A percentile compares a stretch with the other conserved stretches of the same genome.
phyloP scores from a whole-genome alignment of 2,888 invertebrate genomes.

The Zhuqinia jingwanae region DNA sequence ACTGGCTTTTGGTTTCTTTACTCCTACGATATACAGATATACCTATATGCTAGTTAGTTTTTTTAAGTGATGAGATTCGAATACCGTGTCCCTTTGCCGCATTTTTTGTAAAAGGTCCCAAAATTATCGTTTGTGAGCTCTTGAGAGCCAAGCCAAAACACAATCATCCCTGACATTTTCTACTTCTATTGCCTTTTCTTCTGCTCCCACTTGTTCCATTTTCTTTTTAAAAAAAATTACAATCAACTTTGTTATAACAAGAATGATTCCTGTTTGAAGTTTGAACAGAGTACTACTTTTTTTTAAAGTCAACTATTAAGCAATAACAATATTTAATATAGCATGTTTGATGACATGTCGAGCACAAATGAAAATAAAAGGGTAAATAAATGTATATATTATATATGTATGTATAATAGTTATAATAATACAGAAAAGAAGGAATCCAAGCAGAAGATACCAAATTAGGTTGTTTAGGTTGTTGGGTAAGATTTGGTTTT shows the following conservation, averaged over 20 bases:
- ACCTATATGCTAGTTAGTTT: too few relatives aligned
- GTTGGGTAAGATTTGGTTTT: background rate
- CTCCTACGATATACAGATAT: background rate
- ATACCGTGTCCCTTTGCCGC: background rate
- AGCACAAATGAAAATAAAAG: background rate
- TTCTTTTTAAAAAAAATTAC: conserved; percentile 46
- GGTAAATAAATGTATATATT: conserved; percentile 5
- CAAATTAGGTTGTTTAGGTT: too few relatives aligned
- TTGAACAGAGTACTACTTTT: background rate
- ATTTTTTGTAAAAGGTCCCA: too few relatives aligned
- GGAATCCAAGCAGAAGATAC: too few relatives aligned
- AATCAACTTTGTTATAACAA: conserved; percentile 11
- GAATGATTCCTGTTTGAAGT: too few relatives aligned
- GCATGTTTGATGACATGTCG: background rate
- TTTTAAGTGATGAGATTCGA: background rate
- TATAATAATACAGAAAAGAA: too few relatives aligned
- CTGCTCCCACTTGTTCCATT: conserved; percentile 50
- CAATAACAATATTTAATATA: too few relatives aligned
- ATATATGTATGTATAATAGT: background rate
- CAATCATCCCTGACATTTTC: conserved; percentile 28
- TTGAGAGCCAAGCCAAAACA: background rate
- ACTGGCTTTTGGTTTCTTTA: background rate
- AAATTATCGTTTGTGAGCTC: conserved; percentile 33
- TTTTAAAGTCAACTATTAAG: background rate
- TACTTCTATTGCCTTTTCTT: too few relatives aligned